Evolutionary conservation across 53 echinoderm and acorn worm species (phyloP), one percentile per base, ranked within the genome.

Genomic region (Mesocentrotus franciscanus): DNA sequence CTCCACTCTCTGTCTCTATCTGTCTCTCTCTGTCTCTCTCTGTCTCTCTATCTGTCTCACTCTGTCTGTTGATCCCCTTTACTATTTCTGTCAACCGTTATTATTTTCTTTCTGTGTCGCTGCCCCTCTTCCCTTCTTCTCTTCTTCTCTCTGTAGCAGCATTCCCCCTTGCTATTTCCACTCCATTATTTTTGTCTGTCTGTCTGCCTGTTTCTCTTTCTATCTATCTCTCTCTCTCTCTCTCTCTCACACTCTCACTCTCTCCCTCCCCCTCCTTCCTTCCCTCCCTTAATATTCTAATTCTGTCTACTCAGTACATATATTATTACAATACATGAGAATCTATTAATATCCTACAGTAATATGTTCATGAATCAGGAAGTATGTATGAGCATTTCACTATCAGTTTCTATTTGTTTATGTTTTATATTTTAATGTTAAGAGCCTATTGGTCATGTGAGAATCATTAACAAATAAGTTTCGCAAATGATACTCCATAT

Each of bases 351-450:
- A 30, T 10, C 74, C 32, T 32, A 29, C 74, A 10, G 1, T 74
- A 4, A 81, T 36, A 64, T 81, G 36, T 36, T 18, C 36, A 36
- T 79, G 81, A 20, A 81, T 7, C 81, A 81, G 81, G 81, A 81
- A 81, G 81, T 81, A 81, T 18, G 1, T 9, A 15, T 81, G 81
- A 39, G 33, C 22, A 22, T 1, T 81, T 81, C 1, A 22, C 81
- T 81, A 39, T 81, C 81, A 42, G 81, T 81, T 81, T 81, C 81
- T 81, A 42, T 81, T 78, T 81, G 18, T 39, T 81, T 39, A 81
- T 30, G 76, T 81, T 30, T 12, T 74, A 29, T 32, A 32, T 29
- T 32, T 81, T 32, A 13, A 78, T 81, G 81, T 39, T 81, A 22
- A 81, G 81, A 14, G 42, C 42, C 8, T 36, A 11, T 74, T 27